Evolutionary conservation across 2,113 vertebrate species (phyloP).

Genomic region (Arenaria interpres): DNA sequence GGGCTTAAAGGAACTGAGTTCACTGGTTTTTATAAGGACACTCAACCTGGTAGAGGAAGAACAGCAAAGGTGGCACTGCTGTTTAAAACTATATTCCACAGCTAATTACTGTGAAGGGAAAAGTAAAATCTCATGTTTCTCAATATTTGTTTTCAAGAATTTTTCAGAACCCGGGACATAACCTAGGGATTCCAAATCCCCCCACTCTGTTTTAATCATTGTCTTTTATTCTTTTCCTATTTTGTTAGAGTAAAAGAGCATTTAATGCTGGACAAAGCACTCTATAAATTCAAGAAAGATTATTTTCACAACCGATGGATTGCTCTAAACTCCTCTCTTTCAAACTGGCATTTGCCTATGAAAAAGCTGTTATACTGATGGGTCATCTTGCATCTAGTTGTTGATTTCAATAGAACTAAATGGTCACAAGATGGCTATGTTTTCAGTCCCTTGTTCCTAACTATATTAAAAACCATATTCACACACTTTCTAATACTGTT

Average conservation of each 20-base stretch:
- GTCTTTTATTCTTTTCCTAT: neutral
- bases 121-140: neutral
- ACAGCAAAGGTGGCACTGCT: neutral
- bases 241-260: neutral
- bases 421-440: neutral
- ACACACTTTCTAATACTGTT: neutral
- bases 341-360: neutral
- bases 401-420: neutral
- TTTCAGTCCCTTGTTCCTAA: neutral
- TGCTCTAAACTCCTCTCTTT: neutral
- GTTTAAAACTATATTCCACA: neutral
- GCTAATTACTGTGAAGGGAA: neutral
- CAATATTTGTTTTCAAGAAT: neutral
- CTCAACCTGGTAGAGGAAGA: fast-evolving
- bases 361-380: neutral
- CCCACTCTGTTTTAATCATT: neutral
- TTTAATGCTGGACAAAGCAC: neutral
- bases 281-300: neutral
- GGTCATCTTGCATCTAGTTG: neutral
- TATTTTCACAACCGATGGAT: neutral
- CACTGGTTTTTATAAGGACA: neutral
- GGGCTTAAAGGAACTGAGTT: neutral
- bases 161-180: neutral
- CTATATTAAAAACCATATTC: neutral
- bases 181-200: neutral